These are phyloP conservation scores for Andricus curvator DNA, from an alignment of 2,888 invertebrate species.

Conservation along the genomic window DNA sequence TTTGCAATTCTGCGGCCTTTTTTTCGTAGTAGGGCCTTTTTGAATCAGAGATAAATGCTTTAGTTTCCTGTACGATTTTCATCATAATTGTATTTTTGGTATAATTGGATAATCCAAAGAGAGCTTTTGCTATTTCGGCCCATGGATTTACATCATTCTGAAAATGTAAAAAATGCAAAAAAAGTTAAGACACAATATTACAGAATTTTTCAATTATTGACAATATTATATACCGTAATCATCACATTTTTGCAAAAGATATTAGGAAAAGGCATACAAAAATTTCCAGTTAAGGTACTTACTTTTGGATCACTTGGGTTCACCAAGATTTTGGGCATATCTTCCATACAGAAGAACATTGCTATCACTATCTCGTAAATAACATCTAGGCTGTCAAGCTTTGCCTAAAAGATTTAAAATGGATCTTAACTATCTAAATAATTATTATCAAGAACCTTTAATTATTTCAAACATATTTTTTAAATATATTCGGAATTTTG, in stretches of 20 bases:
- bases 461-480: too few relatives aligned
- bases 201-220: too few relatives aligned
- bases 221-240: too few relatives aligned
- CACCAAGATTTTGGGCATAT: conserved; percentile 80
- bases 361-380: conserved; percentile 80
- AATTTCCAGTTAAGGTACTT: background rate
- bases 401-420: background rate
- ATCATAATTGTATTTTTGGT: conserved; percentile 71
- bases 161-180: conserved; percentile 3
- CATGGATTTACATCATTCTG: conserved; percentile 68
- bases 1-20: background rate
- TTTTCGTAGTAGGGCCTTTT: background rate
- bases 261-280: too few relatives aligned
- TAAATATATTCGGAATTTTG: too few relatives aligned
- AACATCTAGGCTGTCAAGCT: conserved; percentile 74
- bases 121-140: conserved; percentile 71
- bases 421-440: too few relatives aligned
- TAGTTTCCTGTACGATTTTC: conserved; percentile 74
- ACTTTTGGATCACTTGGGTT: conserved; percentile 80
- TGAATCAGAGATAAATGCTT: conserved; percentile 76
- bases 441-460: too few relatives aligned
- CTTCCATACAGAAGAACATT: conserved; percentile 80
- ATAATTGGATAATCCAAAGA: conserved; percentile 76
- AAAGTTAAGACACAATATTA: too few relatives aligned
- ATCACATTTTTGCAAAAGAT: too few relatives aligned